Conservation (phyloP, 2,113 vertebrate genomes). For the Furnarius figulus region DNA sequence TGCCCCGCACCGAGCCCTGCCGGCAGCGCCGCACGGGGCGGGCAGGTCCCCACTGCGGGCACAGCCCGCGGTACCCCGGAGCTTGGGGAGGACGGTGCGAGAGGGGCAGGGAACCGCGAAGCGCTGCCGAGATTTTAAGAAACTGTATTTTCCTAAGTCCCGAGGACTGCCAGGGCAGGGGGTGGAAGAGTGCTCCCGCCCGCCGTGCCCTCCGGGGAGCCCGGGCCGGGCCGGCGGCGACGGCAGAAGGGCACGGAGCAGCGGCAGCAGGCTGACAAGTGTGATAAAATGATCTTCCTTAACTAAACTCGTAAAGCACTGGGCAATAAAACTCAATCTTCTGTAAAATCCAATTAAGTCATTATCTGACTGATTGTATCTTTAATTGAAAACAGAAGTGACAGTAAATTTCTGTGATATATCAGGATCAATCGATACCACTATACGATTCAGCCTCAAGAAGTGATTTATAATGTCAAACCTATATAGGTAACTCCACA, state of each 20-base stretch:
- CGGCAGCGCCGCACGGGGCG: not conserved
- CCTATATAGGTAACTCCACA: slow-evolving; percentile 99
- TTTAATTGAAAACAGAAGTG: slow-evolving; percentile 99
- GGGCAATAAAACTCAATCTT: slow-evolving; percentile 99
- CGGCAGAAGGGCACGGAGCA: slow-evolving; percentile 79
- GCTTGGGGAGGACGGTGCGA: accelerated
- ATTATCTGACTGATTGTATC: slow-evolving; percentile 99
- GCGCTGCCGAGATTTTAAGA: not conserved
- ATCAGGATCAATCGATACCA: slow-evolving; percentile 99
- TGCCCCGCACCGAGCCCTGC: too few species aligned
- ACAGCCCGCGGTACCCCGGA: too few species aligned
- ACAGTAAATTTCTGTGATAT: slow-evolving; percentile 99
- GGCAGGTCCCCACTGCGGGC: not conserved
- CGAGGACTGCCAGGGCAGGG: not conserved
- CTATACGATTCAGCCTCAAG: slow-evolving; percentile 91
- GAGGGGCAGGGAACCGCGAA: not conserved
- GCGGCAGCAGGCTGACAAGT: slow-evolving; percentile 87
- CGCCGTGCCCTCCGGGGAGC: not conserved
- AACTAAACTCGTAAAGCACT: slow-evolving; percentile 99
- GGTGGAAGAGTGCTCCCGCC: not conserved
- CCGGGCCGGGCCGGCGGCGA: slow-evolving; percentile 33
- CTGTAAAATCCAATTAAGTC: slow-evolving; percentile 99
- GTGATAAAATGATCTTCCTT: slow-evolving; percentile 99
- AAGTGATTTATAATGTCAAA: slow-evolving; percentile 99
- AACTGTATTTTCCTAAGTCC: not conserved